Base-by-base conservation (phyloP, 1,140 invertebrate genomes). In the Brachionus sp. region DNA sequence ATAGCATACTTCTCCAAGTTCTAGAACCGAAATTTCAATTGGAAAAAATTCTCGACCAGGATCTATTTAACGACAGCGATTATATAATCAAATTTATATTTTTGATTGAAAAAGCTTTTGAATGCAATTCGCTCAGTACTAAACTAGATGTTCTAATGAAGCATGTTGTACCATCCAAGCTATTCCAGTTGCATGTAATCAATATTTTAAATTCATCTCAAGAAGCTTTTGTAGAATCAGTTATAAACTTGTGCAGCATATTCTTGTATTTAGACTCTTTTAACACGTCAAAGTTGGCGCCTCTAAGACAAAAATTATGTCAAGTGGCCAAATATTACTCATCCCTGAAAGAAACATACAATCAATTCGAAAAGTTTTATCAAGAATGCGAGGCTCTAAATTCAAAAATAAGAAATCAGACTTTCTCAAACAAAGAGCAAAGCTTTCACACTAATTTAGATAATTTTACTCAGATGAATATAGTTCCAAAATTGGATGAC, bases 381-480 rank as follows among this genome's bases (percentile, higher is more conserved):
- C 2, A n/a, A 68, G 64, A 68, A 35, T 33, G 10, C 29, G 64
- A 73, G n/a, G 37, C 13, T 2, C n/a, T 73, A n/a, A 73, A 42
- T 23, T 7, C 5, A 10, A 73, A 10, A 39, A 73, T 44, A n/a
- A 5, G 68, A 73, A 29, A n/a, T 9, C 12, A 73, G 42, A 44
- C 35, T 3, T 73, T 39, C 10, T 25, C 66, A 70, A 70, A 70
- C 19, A 42, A n/a, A 7, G 39, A 7, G 42, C 9, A 39, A 73
- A 68, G 35, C 0, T 13, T 42, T 10, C 12, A 73, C 9, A 44
- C 13, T 5, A 10, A 73, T 19, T 1, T 44, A 84, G 88, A 66
- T 89, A 88, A 29, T 80, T 89, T 89, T 83, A 84, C 87, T 2
- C 75, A 84, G 33, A 57, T 90, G 2, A 83, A 84, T 4, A 84